Evolutionary conservation across 2,888 invertebrate species (phyloP).

Genomic region (Busseola fusca): DNA sequence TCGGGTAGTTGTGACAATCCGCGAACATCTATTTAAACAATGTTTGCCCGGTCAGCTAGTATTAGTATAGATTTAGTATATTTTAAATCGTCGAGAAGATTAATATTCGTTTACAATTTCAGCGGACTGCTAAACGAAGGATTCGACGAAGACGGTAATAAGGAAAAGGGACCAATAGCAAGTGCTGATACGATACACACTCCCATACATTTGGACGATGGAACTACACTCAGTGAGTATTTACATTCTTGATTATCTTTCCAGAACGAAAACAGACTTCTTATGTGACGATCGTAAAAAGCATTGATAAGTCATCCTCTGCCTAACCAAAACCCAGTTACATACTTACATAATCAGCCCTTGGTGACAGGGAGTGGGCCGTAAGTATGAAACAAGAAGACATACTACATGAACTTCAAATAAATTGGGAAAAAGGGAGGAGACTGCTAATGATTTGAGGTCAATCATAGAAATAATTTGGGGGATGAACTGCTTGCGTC

Average conservation of each 20-base stretch:
- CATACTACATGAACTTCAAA: not conserved
- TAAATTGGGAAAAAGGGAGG: not conserved
- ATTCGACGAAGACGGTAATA: conserved; percentile 75
- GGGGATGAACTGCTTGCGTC: too few species aligned
- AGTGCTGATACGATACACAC: conserved; percentile 77
- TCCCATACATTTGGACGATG: conserved; percentile 84
- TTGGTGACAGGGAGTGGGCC: too few species aligned
- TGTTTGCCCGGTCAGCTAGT: too few species aligned
- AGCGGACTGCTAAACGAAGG: conserved; percentile 83
- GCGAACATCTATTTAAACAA: too few species aligned
- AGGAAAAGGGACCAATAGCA: conserved; percentile 73
- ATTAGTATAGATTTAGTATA: not conserved
- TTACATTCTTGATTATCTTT: not conserved
- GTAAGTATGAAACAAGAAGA: not conserved
- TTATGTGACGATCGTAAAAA: too few species aligned
- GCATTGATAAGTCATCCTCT: too few species aligned
- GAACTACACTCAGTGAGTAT: conserved; percentile 80
- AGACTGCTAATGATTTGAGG: too few species aligned
- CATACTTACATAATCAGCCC: too few species aligned
- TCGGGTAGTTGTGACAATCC: too few species aligned
- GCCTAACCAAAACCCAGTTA: too few species aligned
- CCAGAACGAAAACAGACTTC: too few species aligned
- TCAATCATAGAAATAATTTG: too few species aligned
- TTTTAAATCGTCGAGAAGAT: not conserved
- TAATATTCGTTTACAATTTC: conserved; percentile 55